Percentiles rank a stretch among this genome's conserved stretches.
phyloP scores from a whole-genome alignment of 92 coral and sea anemone species.

The Siderastrea siderea region DNA sequence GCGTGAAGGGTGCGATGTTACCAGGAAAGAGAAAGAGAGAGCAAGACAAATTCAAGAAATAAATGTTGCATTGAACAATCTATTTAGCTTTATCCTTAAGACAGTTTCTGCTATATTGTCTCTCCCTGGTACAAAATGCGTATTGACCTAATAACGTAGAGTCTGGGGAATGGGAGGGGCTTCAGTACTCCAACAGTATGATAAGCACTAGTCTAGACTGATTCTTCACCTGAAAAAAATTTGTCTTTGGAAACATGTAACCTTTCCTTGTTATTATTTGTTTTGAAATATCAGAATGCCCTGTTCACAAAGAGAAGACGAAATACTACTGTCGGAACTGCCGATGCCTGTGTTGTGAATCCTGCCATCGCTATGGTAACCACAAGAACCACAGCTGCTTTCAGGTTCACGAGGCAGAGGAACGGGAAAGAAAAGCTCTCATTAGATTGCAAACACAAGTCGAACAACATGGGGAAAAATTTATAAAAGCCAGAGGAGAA shows the following conservation, averaged over 20 bases:
- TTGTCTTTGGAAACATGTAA: background rate
- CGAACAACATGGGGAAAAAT: conserved; percentile 90
- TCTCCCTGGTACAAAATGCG: too few relatives aligned
- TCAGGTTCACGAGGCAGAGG: conserved; percentile 97
- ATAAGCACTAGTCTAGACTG: too few relatives aligned
- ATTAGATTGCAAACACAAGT: conserved; percentile 81
- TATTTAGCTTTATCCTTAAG: too few relatives aligned
- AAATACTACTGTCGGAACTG: conserved; percentile 95
- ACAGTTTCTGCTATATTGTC: too few relatives aligned
- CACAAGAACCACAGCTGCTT: conserved; percentile 93
- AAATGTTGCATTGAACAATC: too few relatives aligned
- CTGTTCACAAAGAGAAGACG: conserved; percentile 86
- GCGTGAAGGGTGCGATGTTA: too few relatives aligned
- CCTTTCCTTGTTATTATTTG: background rate
- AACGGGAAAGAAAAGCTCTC: conserved; percentile 79
- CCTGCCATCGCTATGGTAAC: conserved; percentile 82
- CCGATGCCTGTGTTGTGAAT: conserved; percentile 84
- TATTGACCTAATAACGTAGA: too few relatives aligned
- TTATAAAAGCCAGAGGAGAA: conserved; percentile 92
- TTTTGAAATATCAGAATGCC: conserved; percentile 72
- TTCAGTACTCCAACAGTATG: too few relatives aligned
- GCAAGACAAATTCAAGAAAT: too few relatives aligned
- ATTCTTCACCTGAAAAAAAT: too few relatives aligned
- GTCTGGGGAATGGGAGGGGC: too few relatives aligned
- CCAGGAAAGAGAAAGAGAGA: too few relatives aligned